A percentile compares a stretch with the other conserved stretches of the same genome.
These are phyloP conservation scores for Halocynthia roretzi DNA, from an alignment of 23 tunicate species.

Conservation along the genomic window DNA sequence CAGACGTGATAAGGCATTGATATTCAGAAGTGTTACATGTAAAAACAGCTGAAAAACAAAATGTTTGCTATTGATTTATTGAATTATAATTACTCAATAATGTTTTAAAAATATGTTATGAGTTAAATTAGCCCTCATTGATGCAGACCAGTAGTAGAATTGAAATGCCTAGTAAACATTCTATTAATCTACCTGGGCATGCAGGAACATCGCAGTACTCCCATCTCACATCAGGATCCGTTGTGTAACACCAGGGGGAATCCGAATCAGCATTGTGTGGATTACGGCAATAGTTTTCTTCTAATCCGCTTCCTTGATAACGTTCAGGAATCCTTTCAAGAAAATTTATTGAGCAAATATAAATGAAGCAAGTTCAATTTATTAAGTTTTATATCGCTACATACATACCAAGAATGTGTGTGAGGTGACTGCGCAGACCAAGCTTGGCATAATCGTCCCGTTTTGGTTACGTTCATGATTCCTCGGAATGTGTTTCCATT, in stretches of 20 bases:
- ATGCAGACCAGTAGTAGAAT: too few relatives aligned
- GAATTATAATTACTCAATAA: too few relatives aligned
- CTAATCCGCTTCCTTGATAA: not conserved
- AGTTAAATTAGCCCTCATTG: too few relatives aligned
- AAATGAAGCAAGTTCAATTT: not conserved
- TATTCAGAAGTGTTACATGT: too few relatives aligned
- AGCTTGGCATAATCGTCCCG: constrained; percentile 1
- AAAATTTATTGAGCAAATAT: too few relatives aligned
- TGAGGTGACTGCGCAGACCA: constrained; percentile 19
- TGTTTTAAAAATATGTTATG: too few relatives aligned
- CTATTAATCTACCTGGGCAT: not conserved
- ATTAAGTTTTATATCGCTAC: too few relatives aligned
- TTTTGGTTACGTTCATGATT: not conserved
- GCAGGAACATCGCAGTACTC: not conserved
- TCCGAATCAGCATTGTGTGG: not conserved
- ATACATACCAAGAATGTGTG: not conserved
- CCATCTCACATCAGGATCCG: constrained; percentile 4
- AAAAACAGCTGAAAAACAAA: too few relatives aligned
- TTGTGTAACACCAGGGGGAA: constrained; percentile 21
- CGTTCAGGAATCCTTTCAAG: not conserved
- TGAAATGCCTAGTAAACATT: too few relatives aligned
- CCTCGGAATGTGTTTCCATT: constrained; percentile 12
- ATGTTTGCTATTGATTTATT: too few relatives aligned
- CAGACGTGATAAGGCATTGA: too few relatives aligned
- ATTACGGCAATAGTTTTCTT: constrained; percentile 8